phyloP scores from a whole-genome alignment of 2,113 vertebrate genomes.

The Tetraodon nigroviridis region DNA sequence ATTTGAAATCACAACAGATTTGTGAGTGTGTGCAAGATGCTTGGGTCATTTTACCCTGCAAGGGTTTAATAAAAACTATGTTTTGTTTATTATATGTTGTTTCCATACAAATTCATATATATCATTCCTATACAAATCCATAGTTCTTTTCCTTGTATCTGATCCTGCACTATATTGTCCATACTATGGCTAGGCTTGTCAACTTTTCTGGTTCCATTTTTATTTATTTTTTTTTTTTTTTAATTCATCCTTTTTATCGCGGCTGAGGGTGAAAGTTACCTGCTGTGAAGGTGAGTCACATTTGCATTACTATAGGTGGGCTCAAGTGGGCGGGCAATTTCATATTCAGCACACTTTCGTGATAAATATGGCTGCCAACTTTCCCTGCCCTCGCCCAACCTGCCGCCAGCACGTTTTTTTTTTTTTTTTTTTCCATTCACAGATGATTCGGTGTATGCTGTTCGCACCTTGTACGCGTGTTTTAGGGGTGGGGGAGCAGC shows the following conservation, averaged over 20 bases:
- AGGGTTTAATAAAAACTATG: too few species aligned
- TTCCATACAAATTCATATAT: too few species aligned
- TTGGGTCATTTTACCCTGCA: too few species aligned
- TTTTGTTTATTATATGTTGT: too few species aligned
- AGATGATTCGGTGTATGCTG: neutral
- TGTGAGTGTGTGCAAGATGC: too few species aligned
- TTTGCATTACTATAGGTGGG: neutral
- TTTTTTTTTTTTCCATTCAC: neutral
- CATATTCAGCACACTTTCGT: constrained; percentile 1
- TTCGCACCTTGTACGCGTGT: neutral
- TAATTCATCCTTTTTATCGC: neutral
- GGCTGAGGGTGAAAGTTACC: neutral
- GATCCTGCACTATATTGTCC: too few species aligned
- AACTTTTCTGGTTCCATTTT: neutral
- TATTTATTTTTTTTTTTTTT: neutral
- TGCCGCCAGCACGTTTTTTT: neutral
- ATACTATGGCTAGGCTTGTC: too few species aligned
- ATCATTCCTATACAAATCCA: too few species aligned
- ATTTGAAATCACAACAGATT: too few species aligned
- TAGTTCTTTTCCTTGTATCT: too few species aligned
- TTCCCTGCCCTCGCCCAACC: neutral
- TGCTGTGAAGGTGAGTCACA: neutral
- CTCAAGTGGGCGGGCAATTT: neutral
- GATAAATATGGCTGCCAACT: constrained; percentile 1
- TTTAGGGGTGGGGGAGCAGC: neutral